A percentile compares a stretch with the other conserved stretches of the same genome.
Evolutionary conservation across 2,888 invertebrate species (phyloP).

Genomic region (Ecliptopera silaceata): DNA sequence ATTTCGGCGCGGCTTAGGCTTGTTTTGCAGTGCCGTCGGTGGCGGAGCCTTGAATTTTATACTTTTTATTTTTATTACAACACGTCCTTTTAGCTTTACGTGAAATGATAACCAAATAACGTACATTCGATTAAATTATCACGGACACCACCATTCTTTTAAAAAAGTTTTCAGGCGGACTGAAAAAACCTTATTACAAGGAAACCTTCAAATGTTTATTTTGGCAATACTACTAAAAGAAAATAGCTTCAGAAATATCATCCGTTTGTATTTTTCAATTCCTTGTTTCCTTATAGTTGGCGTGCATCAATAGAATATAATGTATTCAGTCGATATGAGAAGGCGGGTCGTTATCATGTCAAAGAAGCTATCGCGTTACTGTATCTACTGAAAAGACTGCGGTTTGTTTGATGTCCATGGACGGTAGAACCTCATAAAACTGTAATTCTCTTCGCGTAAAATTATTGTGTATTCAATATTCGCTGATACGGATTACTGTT

Average conservation of each 20-base stretch:
- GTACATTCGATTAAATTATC: no score
- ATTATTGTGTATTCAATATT: constrained; percentile 13
- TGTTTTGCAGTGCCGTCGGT: constrained; percentile 48
- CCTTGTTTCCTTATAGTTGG: constrained; percentile 43
- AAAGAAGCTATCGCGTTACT: constrained; percentile 80
- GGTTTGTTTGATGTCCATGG: constrained; percentile 72
- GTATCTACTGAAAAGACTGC: constrained; percentile 67
- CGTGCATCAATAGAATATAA: constrained; percentile 63
- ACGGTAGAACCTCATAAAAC: constrained; percentile 54
- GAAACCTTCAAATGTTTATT: constrained; percentile 32
- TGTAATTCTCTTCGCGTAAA: constrained; percentile 41
- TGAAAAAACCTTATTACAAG: constrained; percentile 4
- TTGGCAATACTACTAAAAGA: constrained; percentile 32
- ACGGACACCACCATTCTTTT: neutral
- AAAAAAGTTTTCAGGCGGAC: neutral
- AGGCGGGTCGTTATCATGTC: constrained; percentile 78
- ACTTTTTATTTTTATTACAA: constrained; percentile 46
- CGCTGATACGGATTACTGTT: neutral
- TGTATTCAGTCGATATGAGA: constrained; percentile 72
- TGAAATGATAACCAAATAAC: neutral
- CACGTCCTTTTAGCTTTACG: constrained; percentile 35
- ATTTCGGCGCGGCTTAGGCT: constrained; percentile 65
- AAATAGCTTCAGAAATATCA: constrained; percentile 31
- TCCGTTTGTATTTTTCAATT: constrained; percentile 56
- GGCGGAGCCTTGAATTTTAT: constrained; percentile 44